A percentile compares a stretch with the other conserved stretches of the same genome.
These are phyloP conservation scores for Lophotriccus pileatus DNA, from an alignment of 2,797 vertebrate genomes.

Conservation along the genomic window DNA sequence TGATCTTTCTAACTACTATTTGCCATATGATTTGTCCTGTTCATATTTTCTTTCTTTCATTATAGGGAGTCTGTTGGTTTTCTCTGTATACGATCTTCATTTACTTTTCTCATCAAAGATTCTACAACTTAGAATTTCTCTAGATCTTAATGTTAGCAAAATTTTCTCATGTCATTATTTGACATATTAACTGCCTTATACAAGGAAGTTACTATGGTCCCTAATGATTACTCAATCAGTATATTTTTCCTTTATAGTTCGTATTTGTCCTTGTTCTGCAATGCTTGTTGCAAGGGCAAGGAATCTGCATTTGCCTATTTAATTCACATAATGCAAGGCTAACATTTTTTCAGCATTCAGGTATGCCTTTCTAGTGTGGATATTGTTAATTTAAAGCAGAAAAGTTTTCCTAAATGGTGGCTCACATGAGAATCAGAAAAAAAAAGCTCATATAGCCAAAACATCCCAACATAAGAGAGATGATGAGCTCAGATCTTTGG, in stretches of 20 bases:
- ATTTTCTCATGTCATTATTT: background rate
- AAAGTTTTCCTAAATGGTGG: background rate
- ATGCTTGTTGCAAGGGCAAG: background rate
- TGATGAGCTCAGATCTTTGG: background rate
- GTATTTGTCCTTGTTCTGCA: background rate
- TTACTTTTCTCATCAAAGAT: background rate
- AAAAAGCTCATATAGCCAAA: background rate
- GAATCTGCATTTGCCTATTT: background rate
- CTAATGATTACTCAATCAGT: background rate
- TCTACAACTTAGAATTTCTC: background rate
- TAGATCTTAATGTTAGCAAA: background rate
- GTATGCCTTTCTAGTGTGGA: background rate
- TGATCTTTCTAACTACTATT: background rate
- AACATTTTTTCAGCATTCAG: background rate
- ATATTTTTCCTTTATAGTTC: background rate
- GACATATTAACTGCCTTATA: background rate
- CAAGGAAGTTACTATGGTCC: background rate
- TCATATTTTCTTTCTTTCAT: background rate
- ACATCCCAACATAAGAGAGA: accelerated
- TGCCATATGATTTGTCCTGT: background rate
- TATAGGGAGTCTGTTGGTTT: background rate
- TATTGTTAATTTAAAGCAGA: background rate
- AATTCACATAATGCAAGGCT: background rate
- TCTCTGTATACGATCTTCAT: background rate
- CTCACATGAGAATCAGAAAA: background rate